Evolutionary conservation across 2,888 invertebrate species (phyloP).

Genomic region (Andrena camellia): DNA sequence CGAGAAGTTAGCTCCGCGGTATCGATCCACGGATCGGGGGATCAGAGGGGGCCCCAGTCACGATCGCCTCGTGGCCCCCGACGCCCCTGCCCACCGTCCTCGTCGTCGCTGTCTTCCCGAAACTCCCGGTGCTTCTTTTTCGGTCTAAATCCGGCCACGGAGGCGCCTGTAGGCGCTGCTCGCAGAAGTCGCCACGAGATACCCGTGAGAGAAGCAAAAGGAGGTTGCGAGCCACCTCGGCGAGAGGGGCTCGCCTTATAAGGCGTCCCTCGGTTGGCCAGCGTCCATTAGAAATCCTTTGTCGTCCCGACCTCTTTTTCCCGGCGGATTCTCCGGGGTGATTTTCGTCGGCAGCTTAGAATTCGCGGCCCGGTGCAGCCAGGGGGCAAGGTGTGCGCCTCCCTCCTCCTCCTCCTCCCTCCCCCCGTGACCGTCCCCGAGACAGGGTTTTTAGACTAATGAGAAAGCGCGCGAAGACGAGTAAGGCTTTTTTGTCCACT

Average conservation of each 20-base stretch:
- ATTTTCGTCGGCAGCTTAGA: constrained; percentile 39
- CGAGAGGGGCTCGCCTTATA: constrained; percentile 79
- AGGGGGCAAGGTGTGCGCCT: not conserved
- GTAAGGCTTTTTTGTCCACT: constrained; percentile 44
- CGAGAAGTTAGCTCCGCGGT: constrained; percentile 33
- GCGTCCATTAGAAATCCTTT: constrained; percentile 81
- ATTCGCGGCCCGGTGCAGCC: constrained; percentile 34
- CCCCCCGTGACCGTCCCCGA: constrained; percentile 9
- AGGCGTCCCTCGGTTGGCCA: constrained; percentile 78
- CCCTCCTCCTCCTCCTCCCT: not conserved
- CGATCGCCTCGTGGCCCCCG: constrained; percentile 53
- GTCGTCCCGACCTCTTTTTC: constrained; percentile 75
- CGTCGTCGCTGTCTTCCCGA: constrained; percentile 62
- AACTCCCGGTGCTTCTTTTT: constrained; percentile 69
- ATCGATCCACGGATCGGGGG: constrained; percentile 57
- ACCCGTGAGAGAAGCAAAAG: constrained; percentile 62
- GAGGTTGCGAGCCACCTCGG: constrained; percentile 61
- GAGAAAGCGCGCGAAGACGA: constrained; percentile 40
- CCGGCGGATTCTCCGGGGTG: constrained; percentile 55
- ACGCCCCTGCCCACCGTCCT: constrained; percentile 32
- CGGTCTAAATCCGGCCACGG: constrained; percentile 78
- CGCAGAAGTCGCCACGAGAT: constrained; percentile 64
- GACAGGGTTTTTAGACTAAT: constrained; percentile 51
- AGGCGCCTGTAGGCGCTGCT: constrained; percentile 73
- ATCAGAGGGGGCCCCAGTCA: constrained; percentile 53